phyloP scores from a whole-genome alignment of 2,888 invertebrate species.

The Monopis laevigella region DNA sequence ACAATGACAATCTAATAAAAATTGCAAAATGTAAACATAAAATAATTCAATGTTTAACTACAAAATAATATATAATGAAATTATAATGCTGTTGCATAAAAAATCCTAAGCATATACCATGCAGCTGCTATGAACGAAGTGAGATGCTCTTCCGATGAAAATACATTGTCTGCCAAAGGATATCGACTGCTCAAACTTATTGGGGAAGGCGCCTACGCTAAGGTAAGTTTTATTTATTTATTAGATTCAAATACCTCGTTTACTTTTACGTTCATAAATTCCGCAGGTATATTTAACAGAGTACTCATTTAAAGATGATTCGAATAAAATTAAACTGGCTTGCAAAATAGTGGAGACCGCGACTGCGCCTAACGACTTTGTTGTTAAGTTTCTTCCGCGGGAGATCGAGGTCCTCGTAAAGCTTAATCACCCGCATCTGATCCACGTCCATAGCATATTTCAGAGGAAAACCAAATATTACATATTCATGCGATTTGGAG shows the following conservation, averaged over 20 bases:
- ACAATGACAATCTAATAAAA: too few species aligned
- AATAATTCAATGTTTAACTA: too few species aligned
- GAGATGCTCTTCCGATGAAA: slow-evolving; percentile 61
- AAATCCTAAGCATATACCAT: too few species aligned
- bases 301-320: slow-evolving; percentile 36
- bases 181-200: slow-evolving; percentile 72
- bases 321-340: slow-evolving; percentile 54
- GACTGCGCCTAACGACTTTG: slow-evolving; percentile 80
- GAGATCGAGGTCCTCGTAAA: slow-evolving; percentile 81
- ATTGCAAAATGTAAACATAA: too few species aligned
- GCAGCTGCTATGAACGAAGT: slow-evolving; percentile 58
- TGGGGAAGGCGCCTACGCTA: slow-evolving; percentile 84
- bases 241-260: too few species aligned
- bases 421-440: slow-evolving; percentile 81
- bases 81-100: too few species aligned
- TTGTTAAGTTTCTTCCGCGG: slow-evolving; percentile 82
- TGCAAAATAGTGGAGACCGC: slow-evolving; percentile 80
- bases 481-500: slow-evolving; percentile 81
- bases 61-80: too few species aligned
- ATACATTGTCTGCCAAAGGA: slow-evolving; percentile 60
- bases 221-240: slow-evolving; percentile 54
- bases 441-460: slow-evolving; percentile 81
- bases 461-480: slow-evolving; percentile 76
- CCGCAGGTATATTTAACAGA: slow-evolving; percentile 51
- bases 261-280: neutral